Evolutionary conservation across 2,113 vertebrate genomes (phyloP).

Genomic region (Brienomyrus longianalis): DNA sequence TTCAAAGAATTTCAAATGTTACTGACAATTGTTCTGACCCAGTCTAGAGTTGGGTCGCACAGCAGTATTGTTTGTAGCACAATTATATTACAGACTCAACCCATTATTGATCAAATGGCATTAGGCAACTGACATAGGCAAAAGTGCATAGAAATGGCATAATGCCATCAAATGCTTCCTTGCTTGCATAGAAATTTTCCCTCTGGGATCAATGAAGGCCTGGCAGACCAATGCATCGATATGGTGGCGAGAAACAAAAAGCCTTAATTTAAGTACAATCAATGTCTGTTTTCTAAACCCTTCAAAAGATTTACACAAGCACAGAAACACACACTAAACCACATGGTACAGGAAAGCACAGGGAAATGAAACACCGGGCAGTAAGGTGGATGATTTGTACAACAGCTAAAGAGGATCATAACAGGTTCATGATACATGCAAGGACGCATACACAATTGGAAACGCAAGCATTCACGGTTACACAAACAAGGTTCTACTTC

Average conservation of each 20-base stretch:
- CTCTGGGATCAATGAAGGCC: not conserved
- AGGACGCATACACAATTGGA: no score
- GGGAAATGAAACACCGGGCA: no score
- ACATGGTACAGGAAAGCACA: not conserved
- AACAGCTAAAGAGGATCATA: no score
- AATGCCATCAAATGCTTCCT: not conserved
- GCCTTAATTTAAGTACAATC: not conserved
- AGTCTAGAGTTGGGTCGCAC: no score
- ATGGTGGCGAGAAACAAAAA: not conserved
- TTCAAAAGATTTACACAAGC: not conserved
- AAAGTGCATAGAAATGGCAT: not conserved
- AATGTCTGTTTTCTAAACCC: not conserved
- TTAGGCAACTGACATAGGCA: not conserved
- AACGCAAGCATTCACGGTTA: no score
- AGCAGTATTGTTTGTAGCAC: no score
- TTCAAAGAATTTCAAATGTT: not conserved
- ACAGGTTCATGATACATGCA: no score
- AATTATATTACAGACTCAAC: not conserved
- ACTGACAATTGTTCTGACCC: not conserved
- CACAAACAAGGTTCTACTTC: no score
- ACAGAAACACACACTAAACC: not conserved
- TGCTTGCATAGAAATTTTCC: not conserved
- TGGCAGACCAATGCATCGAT: not conserved
- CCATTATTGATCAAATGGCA: not conserved
- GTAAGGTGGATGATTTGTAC: not conserved